Base-by-base conservation (phyloP, 2,888 invertebrate species). In the Oasisia sp. region DNA sequence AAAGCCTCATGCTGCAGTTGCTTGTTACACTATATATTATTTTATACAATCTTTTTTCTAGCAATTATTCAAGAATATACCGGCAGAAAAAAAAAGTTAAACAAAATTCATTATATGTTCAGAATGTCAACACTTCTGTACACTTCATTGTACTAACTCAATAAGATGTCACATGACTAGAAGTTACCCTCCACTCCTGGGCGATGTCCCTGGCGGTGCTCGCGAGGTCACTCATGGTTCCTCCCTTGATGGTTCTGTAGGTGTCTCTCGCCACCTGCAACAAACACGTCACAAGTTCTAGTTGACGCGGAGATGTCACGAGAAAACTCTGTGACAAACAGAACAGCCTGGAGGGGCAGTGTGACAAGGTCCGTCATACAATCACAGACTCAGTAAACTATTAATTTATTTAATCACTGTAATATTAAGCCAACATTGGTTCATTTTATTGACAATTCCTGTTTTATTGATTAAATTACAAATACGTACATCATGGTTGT, bases 251-350 rank as follows among this genome's bases (percentile, higher is more conserved):
- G 97, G 97, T 97, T 92, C 97, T 97, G 95, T 98, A 98, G 32
- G 97, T 97, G 93, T 98, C 97, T 45, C 98, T 97, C 0, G 97
- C 98, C 92, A 96, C 94, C 96, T 96, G 92, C 19, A 93, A 93
- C 32, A 91, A 92, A 92, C 45, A 92, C 90, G 12, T 14, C 12
- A 38, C 14, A n/a, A 27, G 5, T 91, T 14, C 19, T 50, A 50
- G 9, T 50, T 50, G 50, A 50, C 50, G 8, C 9, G 50, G 50
- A 9, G 14, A 50, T 12, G 9, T 50, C 50, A 50, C 14, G 14
- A 12, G 50, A 50, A 9, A 9, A 9, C 50, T 50, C 50, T 50
- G 50, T 12, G 50, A 50, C 50, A 50, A 50, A 14, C 14, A 12
- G 50, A 50, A 0, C 50, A 50, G 50, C 2, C 2, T 14, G 9